A percentile compares a stretch with the other conserved stretches of the same genome.
Evolutionary conservation across 2,888 invertebrate species (phyloP).

Genomic region (Dilophus febrilis): DNA sequence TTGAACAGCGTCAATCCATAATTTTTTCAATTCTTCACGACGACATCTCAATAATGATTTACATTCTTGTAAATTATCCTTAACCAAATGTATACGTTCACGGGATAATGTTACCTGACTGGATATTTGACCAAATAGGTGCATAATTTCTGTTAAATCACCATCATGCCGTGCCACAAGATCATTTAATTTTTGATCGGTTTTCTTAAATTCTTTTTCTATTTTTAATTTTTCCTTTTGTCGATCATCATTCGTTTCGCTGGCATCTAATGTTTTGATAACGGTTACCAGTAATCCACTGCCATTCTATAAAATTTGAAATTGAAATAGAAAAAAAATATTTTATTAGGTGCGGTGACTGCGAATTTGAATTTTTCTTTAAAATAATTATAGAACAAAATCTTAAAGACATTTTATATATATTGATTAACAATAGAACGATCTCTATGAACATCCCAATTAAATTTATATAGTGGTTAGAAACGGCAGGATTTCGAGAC

Average conservation of each 20-base stretch:
- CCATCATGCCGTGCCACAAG: slow-evolving; percentile 75
- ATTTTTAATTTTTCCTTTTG: slow-evolving; percentile 85
- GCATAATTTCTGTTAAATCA: slow-evolving; percentile 53
- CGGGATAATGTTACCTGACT: slow-evolving; percentile 58
- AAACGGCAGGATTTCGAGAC: too few relatives aligned
- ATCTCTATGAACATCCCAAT: neutral
- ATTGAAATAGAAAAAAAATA: slow-evolving; percentile 10
- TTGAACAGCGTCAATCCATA: slow-evolving; percentile 93
- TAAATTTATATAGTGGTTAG: too few relatives aligned
- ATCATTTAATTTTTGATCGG: slow-evolving; percentile 76
- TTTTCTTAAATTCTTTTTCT: slow-evolving; percentile 82
- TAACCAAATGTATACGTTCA: slow-evolving; percentile 57
- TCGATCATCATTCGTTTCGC: slow-evolving; percentile 83
- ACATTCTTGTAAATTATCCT: slow-evolving; percentile 67
- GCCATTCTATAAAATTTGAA: slow-evolving; percentile 39
- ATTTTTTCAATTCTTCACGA: slow-evolving; percentile 77
- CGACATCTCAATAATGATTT: slow-evolving; percentile 75
- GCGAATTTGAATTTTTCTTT: slow-evolving; percentile 1
- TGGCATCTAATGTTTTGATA: slow-evolving; percentile 82
- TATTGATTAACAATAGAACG: neutral
- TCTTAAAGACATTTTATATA: too few relatives aligned
- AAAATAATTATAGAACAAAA: too few relatives aligned
- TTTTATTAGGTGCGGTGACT: too few relatives aligned
- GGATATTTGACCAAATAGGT: slow-evolving; percentile 61
- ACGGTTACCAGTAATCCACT: slow-evolving; percentile 76